A percentile compares a stretch with the other conserved stretches of the same genome.
Conservation (phyloP, 2,888 invertebrate genomes). For the Platycheirus rosarum region DNA sequence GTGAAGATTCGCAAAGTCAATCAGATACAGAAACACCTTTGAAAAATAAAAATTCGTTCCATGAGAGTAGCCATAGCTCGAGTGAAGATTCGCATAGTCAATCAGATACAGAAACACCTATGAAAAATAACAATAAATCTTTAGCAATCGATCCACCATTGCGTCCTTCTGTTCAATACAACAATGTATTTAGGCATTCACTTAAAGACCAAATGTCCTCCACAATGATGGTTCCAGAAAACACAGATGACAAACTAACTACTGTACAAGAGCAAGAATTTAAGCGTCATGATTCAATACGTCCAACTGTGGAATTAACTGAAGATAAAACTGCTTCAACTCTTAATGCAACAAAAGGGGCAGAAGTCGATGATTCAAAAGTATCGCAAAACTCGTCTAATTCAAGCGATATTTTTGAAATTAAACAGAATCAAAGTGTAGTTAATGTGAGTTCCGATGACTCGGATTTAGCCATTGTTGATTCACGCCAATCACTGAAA, state of each 20-base stretch:
- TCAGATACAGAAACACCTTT: neutral
- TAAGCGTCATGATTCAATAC: neutral
- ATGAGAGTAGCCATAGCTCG: neutral
- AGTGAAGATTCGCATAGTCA: neutral
- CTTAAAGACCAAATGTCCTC: conserved; percentile 60
- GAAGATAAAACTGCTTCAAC: neutral
- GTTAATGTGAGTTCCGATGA: conserved; percentile 51
- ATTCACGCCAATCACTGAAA: neutral
- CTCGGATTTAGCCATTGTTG: neutral
- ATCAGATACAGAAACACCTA: neutral
- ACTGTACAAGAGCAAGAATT: neutral
- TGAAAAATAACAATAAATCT: neutral
- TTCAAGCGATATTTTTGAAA: conserved; percentile 19
- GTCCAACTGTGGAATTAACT: too few species aligned
- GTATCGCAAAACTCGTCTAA: neutral
- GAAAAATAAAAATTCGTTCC: conserved; percentile 1
- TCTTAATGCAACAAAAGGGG: neutral
- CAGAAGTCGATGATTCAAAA: neutral
- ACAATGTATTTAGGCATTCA: conserved; percentile 30
- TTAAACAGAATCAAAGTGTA: neutral
- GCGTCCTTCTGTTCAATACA: conserved; percentile 21
- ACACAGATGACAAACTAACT: neutral
- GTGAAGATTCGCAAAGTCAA: neutral
- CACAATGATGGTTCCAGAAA: conserved; percentile 35
- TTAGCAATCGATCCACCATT: neutral